Base-by-base conservation (phyloP, 1,140 invertebrate genomes). In the Sinella curviseta region DNA sequence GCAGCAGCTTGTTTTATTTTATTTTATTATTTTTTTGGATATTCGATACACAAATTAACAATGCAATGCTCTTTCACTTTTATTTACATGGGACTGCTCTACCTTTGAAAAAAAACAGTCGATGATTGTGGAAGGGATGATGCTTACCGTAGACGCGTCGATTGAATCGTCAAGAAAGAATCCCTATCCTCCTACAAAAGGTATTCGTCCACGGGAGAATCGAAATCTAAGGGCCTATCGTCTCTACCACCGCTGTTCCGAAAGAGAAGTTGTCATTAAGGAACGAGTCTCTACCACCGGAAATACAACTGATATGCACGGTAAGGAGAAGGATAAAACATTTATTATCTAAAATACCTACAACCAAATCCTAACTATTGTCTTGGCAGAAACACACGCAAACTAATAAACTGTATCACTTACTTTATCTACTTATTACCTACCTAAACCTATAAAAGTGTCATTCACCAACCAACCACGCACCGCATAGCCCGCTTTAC, bases 51-150 rank as follows among this genome's bases (percentile, higher is more conserved):
- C n/a, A n/a, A n/a, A n/a, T n/a, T n/a, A n/a, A n/a, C n/a, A n/a
- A n/a, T n/a, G n/a, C n/a, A n/a, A n/a, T n/a, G n/a, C n/a, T n/a
- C n/a, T 48, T 48, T 48, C 39, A 20, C 39, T 48, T 48, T 48
- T 12, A 48, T 26, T 36, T 24, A 36, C 1, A 75, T 26, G 3
- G 3, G n/a, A 36, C 26, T 75, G n/a, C 26, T 24, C n/a, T 75
- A 24, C 20, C 28, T 26, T 34, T 36, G 17, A 1, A 36, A 67
- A n/a, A n/a, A 20, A 73, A 54, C 70, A 81, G 80, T 76, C 77
- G 77, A 67, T 78, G 77, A 76, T 65, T 60, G 80, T 76, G 80
- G 74, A 81, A 76, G 80, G 80, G 35, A 76, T n/a, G n/a, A n/a
- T 57, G 48, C 75, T 28, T 76, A 57, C 28, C 77, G 77, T 48